Conservation (phyloP, 2,113 vertebrate genomes). For the Ciconia maguari region DNA sequence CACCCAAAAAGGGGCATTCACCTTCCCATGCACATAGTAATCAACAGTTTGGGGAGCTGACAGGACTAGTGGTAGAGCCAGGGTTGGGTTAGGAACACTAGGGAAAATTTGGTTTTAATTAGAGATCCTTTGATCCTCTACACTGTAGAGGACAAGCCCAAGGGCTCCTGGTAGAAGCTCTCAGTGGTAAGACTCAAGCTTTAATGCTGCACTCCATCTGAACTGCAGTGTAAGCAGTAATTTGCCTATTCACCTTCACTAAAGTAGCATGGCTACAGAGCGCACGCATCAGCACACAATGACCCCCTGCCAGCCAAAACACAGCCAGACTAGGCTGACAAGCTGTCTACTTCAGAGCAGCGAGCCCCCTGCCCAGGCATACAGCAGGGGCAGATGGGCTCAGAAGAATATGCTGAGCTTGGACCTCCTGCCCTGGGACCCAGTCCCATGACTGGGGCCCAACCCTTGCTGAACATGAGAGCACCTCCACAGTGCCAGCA, state of each 20-base stretch:
- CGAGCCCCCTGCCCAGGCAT: background rate
- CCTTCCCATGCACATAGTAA: background rate
- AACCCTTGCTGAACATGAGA: background rate
- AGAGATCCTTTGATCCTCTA: background rate
- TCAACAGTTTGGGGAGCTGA: background rate
- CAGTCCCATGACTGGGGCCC: background rate
- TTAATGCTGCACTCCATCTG: background rate
- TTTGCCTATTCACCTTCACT: background rate
- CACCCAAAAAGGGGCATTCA: background rate
- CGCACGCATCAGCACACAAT: accelerated
- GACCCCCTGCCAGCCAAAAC: background rate
- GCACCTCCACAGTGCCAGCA: background rate
- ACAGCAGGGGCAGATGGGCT: background rate
- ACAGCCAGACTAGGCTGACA: background rate
- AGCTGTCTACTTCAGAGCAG: background rate
- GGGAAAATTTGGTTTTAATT: background rate
- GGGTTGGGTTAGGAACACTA: background rate
- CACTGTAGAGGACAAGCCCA: background rate
- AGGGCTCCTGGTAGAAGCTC: background rate
- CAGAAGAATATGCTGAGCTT: background rate
- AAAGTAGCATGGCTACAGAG: background rate
- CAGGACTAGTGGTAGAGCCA: background rate
- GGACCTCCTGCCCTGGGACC: background rate
- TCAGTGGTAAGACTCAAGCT: background rate
- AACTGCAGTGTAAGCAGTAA: background rate